phyloP scores from a whole-genome alignment of 1,140 invertebrate genomes.

The Diuraphis noxia region DNA sequence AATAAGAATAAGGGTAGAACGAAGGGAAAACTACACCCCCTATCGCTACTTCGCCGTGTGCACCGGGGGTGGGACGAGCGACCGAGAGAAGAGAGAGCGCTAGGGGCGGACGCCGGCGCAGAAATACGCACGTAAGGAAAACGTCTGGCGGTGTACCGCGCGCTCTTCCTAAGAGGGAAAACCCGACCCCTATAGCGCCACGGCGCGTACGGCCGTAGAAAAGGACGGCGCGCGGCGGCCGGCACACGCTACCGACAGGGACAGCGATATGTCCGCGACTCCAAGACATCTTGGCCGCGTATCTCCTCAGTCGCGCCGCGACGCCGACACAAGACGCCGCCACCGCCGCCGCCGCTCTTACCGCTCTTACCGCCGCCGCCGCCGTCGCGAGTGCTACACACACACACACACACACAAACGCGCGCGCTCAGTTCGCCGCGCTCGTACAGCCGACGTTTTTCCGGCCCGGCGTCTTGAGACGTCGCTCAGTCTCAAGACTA shows the following conservation, averaged over 20 bases:
- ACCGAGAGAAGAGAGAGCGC: slow-evolving; percentile 52
- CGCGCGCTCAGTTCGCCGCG: slow-evolving; percentile 27
- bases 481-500: slow-evolving; percentile 56
- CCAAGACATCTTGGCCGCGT: slow-evolving; percentile 54
- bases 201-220: slow-evolving; percentile 25
- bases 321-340: slow-evolving; percentile 51
- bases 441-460: slow-evolving; percentile 51
- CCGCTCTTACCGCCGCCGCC: slow-evolving; percentile 25
- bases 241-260: slow-evolving; percentile 53
- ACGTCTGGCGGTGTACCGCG: slow-evolving; percentile 54
- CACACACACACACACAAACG: slow-evolving; percentile 27
- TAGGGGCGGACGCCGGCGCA: slow-evolving; percentile 58
- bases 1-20: slow-evolving; percentile 30
- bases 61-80: background rate
- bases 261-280: slow-evolving; percentile 52
- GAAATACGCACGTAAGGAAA: slow-evolving; percentile 57
- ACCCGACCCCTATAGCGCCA: slow-evolving; percentile 40
- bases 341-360: slow-evolving; percentile 26
- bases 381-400: slow-evolving; percentile 26
- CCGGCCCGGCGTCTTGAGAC: slow-evolving; percentile 54
- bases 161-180: slow-evolving; percentile 55
- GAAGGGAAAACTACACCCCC: slow-evolving; percentile 1
- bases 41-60: background rate
- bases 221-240: slow-evolving; percentile 51
- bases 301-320: slow-evolving; percentile 54